A percentile compares a stretch with the other conserved stretches of the same genome.
Conservation (phyloP, 2,113 vertebrate species). For the Leptosomus discolor region DNA sequence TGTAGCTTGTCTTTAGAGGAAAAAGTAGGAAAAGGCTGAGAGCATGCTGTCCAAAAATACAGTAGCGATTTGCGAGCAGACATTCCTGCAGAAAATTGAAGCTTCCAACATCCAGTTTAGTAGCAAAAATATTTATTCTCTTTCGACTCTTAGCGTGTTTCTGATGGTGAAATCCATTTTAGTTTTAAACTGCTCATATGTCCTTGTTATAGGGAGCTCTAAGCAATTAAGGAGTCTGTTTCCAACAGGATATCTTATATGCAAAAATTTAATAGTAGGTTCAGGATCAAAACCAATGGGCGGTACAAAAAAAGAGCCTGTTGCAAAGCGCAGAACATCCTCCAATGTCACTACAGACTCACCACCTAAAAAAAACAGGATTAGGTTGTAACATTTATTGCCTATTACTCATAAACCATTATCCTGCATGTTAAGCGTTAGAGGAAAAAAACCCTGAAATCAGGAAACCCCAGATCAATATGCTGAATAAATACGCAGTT, state of each 20-base stretch:
- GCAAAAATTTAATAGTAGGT: constrained; percentile 82
- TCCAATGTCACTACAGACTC: constrained; percentile 82
- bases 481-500: background rate
- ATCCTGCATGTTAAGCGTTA: background rate
- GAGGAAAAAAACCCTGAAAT: background rate
- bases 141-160: constrained; percentile 55
- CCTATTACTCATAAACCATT: background rate
- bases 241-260: constrained; percentile 76
- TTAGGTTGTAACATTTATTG: background rate
- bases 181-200: constrained; percentile 85
- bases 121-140: constrained; percentile 42
- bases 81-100: background rate
- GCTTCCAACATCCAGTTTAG: constrained; percentile 16
- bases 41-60: background rate
- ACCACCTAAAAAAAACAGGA: constrained; percentile 74
- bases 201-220: constrained; percentile 79
- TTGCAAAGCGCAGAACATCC: constrained; percentile 84
- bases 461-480: background rate
- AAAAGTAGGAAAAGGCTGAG: background rate
- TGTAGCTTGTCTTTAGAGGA: background rate
- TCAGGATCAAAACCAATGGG: constrained; percentile 77
- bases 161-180: constrained; percentile 85
- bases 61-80: constrained; percentile 45
- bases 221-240: constrained; percentile 77
- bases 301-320: constrained; percentile 78